phyloP scores from a whole-genome alignment of 2,113 vertebrate genomes.

The Piaya cayana region DNA sequence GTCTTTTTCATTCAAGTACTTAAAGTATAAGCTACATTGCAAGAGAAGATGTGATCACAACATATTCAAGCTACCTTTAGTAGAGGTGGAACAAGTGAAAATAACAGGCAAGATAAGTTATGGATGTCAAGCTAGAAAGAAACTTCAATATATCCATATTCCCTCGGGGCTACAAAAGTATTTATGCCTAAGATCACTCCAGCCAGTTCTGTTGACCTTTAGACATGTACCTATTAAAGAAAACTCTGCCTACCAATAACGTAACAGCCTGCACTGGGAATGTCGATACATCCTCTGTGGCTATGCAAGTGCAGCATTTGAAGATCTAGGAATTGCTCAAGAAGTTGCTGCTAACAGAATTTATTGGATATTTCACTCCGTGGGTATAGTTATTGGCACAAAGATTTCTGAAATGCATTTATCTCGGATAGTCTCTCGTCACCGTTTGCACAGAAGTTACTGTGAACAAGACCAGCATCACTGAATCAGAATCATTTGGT shows the following conservation, averaged over 20 bases:
- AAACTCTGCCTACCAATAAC: not conserved
- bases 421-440: not conserved
- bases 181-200: not conserved
- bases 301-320: not conserved
- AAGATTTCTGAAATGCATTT: not conserved
- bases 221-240: not conserved
- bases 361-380: not conserved
- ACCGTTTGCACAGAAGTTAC: not conserved
- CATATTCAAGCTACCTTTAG: not conserved
- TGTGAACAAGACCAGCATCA: not conserved
- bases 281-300: too few species aligned
- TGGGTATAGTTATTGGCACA: not conserved
- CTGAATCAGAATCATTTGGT: not conserved
- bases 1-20: not conserved
- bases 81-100: not conserved
- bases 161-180: accelerated
- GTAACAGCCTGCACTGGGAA: not conserved
- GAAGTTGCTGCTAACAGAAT: not conserved
- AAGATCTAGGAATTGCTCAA: not conserved
- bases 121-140: not conserved
- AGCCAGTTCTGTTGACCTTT: not conserved
- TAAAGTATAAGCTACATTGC: not conserved
- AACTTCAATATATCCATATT: not conserved
- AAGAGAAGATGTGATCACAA: not conserved
- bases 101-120: not conserved